Evolutionary conservation across 2,797 vertebrate species (phyloP).

Genomic region (Sternarchorhynchus goeldii): DNA sequence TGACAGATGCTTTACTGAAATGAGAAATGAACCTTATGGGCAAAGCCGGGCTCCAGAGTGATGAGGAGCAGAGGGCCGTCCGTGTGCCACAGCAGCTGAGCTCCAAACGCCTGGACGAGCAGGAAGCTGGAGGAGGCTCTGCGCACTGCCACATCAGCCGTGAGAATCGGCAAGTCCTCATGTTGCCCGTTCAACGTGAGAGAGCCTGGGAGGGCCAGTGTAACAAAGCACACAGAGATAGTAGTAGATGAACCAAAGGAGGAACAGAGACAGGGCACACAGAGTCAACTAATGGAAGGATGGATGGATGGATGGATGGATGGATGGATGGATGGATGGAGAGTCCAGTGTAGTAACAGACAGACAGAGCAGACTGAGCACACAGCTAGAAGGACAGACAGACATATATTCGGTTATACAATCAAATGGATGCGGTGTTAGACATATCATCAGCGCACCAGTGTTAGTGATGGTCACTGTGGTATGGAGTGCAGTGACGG

Average conservation of each 20-base stretch:
- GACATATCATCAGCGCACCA: conserved; percentile 66
- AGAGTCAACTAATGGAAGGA: background rate
- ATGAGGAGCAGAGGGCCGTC: conserved; percentile 77
- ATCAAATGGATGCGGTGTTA: background rate
- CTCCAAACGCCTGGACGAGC: conserved; percentile 79
- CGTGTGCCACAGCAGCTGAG: conserved; percentile 84
- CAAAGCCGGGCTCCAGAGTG: conserved; percentile 82
- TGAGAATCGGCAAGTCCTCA: conserved; percentile 76
- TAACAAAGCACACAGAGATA: background rate
- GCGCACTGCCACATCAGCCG: conserved; percentile 72
- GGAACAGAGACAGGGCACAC: background rate
- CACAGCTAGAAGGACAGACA: background rate
- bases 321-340: background rate
- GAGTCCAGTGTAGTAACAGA: background rate
- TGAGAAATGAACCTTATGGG: conserved; percentile 76
- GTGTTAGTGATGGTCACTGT: conserved; percentile 77
- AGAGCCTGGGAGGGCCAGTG: conserved; percentile 67
- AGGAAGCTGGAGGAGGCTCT: conserved; percentile 83
- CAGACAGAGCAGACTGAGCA: background rate
- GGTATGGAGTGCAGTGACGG: conserved; percentile 72
- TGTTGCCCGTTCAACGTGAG: conserved; percentile 77
- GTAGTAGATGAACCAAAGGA: background rate
- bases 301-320: background rate
- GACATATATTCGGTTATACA: background rate
- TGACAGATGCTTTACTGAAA: background rate